Evolutionary conservation across 2,797 vertebrate species (phyloP).

Genomic region (Gephyroberyx darwinii): DNA sequence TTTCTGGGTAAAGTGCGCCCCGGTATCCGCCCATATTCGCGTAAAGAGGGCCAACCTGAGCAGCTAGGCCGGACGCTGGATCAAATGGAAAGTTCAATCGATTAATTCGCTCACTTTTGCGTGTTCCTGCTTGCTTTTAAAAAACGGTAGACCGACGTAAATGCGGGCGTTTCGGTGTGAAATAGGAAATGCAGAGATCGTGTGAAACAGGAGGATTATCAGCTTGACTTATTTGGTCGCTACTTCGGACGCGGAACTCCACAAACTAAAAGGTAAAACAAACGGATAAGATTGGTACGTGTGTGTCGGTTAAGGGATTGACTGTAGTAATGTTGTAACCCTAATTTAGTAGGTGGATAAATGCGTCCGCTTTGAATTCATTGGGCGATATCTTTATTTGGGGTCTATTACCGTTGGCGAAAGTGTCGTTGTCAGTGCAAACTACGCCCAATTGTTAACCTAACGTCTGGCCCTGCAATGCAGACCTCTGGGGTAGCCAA

Average conservation of each 20-base stretch:
- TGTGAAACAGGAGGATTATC: constrained; percentile 76
- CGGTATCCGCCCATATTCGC: constrained; percentile 85
- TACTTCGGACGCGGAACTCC: constrained; percentile 85
- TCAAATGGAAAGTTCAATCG: constrained; percentile 81
- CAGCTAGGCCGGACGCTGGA: constrained; percentile 76
- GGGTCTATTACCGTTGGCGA: constrained; percentile 9
- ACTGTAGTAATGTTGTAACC: neutral
- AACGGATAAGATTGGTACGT: constrained; percentile 46
- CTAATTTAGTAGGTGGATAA: accelerated
- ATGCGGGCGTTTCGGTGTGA: constrained; percentile 68
- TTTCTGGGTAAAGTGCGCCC: constrained; percentile 82
- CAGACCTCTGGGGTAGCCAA: constrained; percentile 71
- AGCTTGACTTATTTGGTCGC: constrained; percentile 79
- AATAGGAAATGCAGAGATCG: constrained; percentile 80
- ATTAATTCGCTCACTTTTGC: constrained; percentile 70
- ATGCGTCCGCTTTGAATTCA: neutral
- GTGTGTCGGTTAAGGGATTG: constrained; percentile 19
- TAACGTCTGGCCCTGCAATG: constrained; percentile 76
- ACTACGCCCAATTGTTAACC: constrained; percentile 79
- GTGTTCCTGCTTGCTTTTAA: constrained; percentile 43
- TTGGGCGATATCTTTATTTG: neutral
- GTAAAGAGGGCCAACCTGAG: constrained; percentile 78
- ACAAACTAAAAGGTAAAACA: constrained; percentile 80
- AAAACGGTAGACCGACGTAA: constrained; percentile 41
- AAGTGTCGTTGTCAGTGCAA: constrained; percentile 58